Conservation (phyloP, 2,113 vertebrate genomes). For the Phylloscopus trochilus region DNA sequence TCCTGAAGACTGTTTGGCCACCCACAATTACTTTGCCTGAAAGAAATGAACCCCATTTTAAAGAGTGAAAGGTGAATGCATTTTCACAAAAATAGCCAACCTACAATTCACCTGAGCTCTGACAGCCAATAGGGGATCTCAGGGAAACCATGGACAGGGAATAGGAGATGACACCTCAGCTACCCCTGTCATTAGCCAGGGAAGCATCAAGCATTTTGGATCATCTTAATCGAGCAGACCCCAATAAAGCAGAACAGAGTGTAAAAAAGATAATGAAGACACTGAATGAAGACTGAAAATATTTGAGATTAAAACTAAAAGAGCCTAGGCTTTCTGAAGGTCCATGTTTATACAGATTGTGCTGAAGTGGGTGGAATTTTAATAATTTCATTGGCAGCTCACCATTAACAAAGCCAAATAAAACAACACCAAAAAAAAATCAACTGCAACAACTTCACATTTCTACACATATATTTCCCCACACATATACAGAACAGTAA, state of each 20-base stretch:
- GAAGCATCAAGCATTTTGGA: background rate
- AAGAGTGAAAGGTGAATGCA: background rate
- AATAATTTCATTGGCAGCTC: constrained; percentile 32
- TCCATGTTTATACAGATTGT: constrained; percentile 2
- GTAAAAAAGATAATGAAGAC: background rate
- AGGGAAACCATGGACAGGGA: background rate
- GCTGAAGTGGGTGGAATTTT: constrained; percentile 21
- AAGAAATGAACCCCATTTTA: background rate
- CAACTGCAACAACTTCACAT: background rate
- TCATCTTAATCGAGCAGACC: background rate
- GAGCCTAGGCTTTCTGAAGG: background rate
- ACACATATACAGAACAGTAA: background rate
- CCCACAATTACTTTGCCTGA: background rate
- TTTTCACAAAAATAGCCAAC: background rate
- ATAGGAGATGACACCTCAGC: background rate
- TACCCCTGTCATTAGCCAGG: background rate
- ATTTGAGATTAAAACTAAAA: background rate
- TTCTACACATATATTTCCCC: background rate
- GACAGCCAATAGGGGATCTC: background rate
- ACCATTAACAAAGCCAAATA: constrained; percentile 19
- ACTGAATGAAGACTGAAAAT: background rate
- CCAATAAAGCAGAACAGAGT: background rate
- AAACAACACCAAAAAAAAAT: background rate
- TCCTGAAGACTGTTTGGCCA: background rate
- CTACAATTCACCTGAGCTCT: background rate